Evolutionary conservation across 2,888 invertebrate genomes (phyloP), one percentile per base, ranked within the genome.

Genomic region (Brachypalpus laphriformis): DNA sequence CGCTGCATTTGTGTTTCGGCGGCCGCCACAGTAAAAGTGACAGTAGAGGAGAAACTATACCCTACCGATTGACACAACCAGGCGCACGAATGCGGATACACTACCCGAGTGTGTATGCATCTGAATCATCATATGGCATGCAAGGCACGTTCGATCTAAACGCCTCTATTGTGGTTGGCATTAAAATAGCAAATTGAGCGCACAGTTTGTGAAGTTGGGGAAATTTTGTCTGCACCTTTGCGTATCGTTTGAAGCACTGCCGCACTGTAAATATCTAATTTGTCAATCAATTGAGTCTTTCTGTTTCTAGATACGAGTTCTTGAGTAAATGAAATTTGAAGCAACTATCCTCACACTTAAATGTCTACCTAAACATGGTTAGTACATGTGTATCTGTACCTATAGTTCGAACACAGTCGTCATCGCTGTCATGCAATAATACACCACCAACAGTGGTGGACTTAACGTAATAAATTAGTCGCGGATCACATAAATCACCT

Each of bases 401-500:
- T n/a, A 34, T 5, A 16, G 37, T 25, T 51, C 20, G 47, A 22
- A 31, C 42, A 49, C 16, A 11, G 40, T 71, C 66, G 51, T 66
- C 28, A 59, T 18, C 16, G 49, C 28, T 78, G 74, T 56, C 71
- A 51, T 74, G 72, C 51, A 63, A 57, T 65, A 66, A 45, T 22
- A 77, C 72, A 71, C 59, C 74, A 83, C 72, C 70, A 65, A 2
- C 71, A 63, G 31, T 49, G 56, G 70, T 70, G 74, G 82, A 89
- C 87, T 89, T 89, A 89, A 85, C 87, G 90, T 89, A 88, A 91
- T 91, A 91, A 91, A 91, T 90, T 90, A 88, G 75, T 86, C 88
- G 87, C 89, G 89, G 89, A 90, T 91, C 91, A 90, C 91, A 91
- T 91, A 91, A 91, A 91, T 91, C 91, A 91, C 90, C 89, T 89